Base-by-base conservation (phyloP, 37 sponge, comb jelly and placozoan genomes). In the Oscarella lobularis region DNA sequence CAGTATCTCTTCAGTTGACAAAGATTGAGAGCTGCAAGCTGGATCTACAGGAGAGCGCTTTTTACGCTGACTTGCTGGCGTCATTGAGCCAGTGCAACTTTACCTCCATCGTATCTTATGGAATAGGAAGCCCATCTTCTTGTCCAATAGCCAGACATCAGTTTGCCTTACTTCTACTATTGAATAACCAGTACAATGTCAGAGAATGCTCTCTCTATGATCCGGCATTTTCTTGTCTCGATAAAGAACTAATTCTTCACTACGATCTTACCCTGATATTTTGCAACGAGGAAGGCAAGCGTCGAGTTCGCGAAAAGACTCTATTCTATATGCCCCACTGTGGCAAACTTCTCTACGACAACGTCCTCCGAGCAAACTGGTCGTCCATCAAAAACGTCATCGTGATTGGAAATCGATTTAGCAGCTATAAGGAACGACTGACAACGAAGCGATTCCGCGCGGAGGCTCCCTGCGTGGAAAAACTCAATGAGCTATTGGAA, bases 271-370 rank as follows among this genome's bases (percentile, higher is more conserved):
- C 60, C 14, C 14, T 48, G 9, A 48, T 68, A 5, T 31, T 4
- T 68, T 20, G 29, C 29, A 68, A 29, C 6, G n/a, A 68, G 71
- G 71, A 68, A 35, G 71, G 90, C 60, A 74, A 75, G 33, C 67
- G 76, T 2, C 37, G 40, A 36, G 74, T 81, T 5, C 2, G 66
- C 6, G 35, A 37, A 0, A 29, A 33, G n/a, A 90, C 90, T 1
- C 35, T 90, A 74, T 83, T 86, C 73, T 90, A 81, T 78, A 90
- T 89, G 78, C 39, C 83, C 72, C 27, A 81, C 73, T 9, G 84
- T 81, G 9, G 84, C 67, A n/a, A 79, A 74, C 40, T 82, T 83
- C 78, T 89, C 39, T 1, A 86, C 60, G 9, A 89, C n/a, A 31
- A 89, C 37, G n/a, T 85, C 81, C 41, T 76, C 75, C 77, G 79